Percentiles rank a stretch among this genome's conserved stretches.
phyloP scores from a whole-genome alignment of 2,113 vertebrate species.

The Colinus virginianus region DNA sequence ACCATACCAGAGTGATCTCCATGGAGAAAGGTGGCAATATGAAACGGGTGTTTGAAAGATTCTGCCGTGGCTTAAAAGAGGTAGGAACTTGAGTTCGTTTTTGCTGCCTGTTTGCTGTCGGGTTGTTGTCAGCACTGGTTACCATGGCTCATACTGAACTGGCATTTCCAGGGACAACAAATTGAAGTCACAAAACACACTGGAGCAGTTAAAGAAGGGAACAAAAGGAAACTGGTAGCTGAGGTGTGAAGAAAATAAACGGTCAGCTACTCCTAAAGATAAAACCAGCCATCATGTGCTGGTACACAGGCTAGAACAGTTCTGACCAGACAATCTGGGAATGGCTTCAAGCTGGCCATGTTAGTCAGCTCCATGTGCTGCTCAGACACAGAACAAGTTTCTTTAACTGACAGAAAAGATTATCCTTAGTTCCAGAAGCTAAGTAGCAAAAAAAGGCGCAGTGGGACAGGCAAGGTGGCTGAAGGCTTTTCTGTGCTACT shows the following conservation, averaged over 20 bases:
- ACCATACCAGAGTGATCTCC: constrained; percentile 93
- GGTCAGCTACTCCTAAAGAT: neutral
- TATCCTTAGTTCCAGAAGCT: neutral
- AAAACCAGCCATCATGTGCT: neutral
- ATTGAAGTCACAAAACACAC: neutral
- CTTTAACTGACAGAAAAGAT: neutral
- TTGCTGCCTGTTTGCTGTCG: neutral
- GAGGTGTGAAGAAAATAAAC: neutral
- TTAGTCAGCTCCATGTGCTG: neutral
- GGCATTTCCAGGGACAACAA: neutral
- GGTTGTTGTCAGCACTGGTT: neutral
- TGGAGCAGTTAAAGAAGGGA: neutral
- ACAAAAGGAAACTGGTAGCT: neutral
- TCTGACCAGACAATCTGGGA: neutral
- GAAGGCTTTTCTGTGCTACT: neutral
- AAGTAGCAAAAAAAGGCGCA: neutral
- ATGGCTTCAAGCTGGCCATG: neutral
- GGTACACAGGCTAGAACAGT: neutral
- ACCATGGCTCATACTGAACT: neutral
- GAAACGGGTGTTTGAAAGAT: constrained; percentile 93
- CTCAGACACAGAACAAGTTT: neutral
- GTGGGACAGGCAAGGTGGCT: neutral
- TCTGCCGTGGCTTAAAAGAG: constrained; percentile 91
- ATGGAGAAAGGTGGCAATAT: constrained; percentile 96
- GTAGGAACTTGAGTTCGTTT: constrained; percentile 63